Evolutionary conservation across 1,140 invertebrate genomes (phyloP).

Genomic region (Bombus fervidus): DNA sequence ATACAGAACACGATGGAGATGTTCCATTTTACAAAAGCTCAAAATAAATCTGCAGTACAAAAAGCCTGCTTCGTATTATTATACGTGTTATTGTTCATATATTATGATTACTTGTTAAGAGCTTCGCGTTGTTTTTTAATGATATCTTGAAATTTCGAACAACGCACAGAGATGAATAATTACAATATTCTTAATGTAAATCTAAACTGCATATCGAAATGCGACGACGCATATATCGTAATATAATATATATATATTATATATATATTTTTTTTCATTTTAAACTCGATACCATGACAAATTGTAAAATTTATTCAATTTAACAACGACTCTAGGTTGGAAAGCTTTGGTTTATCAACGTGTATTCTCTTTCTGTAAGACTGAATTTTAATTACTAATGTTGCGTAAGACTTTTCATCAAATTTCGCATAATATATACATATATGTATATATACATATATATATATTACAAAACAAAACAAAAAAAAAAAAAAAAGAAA

Average conservation of each 20-base stretch:
- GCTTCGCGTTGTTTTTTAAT: constrained; percentile 22
- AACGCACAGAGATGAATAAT: constrained; percentile 43
- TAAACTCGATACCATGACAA: neutral
- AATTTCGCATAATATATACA: neutral
- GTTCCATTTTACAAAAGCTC: constrained; percentile 41
- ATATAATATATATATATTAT: constrained; percentile 32
- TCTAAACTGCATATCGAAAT: constrained; percentile 45
- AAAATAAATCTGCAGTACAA: constrained; percentile 48
- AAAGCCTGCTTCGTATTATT: constrained; percentile 42
- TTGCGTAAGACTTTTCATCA: neutral
- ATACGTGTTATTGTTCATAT: constrained; percentile 23
- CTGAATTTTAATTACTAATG: constrained; percentile 42
- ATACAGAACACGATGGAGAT: constrained; percentile 15
- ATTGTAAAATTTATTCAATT: neutral
- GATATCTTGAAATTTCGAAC: constrained; percentile 19
- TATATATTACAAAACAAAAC: neutral
- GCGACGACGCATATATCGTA: constrained; percentile 33
- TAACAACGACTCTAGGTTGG: neutral
- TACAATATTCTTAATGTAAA: constrained; percentile 38
- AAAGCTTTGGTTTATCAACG: neutral
- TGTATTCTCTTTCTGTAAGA: constrained; percentile 41
- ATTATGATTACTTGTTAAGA: constrained; percentile 7
- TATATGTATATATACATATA: too few species aligned
- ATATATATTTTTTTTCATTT: constrained; percentile 10
- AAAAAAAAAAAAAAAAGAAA: neutral